phyloP scores from a whole-genome alignment of 2,888 invertebrate species.

The Augochlorella aurata region DNA sequence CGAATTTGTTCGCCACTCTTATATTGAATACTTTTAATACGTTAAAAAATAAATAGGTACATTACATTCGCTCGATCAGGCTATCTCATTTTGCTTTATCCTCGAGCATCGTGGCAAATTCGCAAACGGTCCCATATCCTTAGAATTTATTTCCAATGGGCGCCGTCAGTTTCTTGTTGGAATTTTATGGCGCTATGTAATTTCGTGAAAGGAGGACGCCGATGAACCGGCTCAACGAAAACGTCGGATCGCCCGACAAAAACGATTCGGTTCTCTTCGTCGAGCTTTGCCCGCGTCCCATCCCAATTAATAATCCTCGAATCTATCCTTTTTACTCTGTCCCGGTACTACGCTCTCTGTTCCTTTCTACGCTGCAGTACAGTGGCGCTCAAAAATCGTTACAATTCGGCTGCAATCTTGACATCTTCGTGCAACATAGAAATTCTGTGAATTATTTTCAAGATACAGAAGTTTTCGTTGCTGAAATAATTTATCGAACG shows the following conservation, averaged over 20 bases:
- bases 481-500: too few species aligned
- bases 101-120: not conserved
- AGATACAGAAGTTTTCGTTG: too few species aligned
- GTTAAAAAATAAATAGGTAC: not conserved
- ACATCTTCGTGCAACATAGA: not conserved
- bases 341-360: too few species aligned
- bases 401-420: too few species aligned
- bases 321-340: not conserved
- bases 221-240: not conserved
- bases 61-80: not conserved
- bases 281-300: not conserved
- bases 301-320: slow-evolving; percentile 18
- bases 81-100: not conserved
- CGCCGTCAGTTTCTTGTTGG: not conserved
- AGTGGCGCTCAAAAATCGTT: not conserved
- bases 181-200: not conserved
- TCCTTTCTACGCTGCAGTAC: not conserved
- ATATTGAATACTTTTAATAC: not conserved
- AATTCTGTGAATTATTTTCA: not conserved
- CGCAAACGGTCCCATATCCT: not conserved
- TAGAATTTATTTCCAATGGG: not conserved
- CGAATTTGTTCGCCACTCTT: too few species aligned
- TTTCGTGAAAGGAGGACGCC: not conserved
- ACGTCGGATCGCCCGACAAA: not conserved
- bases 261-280: not conserved